phyloP scores from a whole-genome alignment of 2,113 vertebrate genomes.

The Lycaon pictus region DNA sequence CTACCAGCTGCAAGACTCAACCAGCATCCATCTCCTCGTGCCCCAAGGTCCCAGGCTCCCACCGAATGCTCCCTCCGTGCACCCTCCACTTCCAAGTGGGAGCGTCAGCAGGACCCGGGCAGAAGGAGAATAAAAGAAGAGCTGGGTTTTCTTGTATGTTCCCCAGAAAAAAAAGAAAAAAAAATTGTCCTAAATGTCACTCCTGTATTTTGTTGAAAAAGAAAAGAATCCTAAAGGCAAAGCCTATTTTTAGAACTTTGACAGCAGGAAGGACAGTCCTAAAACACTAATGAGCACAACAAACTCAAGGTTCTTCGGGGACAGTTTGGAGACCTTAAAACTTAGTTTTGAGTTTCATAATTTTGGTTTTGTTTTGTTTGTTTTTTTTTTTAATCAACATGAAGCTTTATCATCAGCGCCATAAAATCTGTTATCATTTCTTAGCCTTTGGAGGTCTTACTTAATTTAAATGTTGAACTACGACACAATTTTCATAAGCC shows the following conservation, averaged over 20 bases:
- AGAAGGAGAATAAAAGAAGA: neutral
- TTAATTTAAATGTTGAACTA: slow-evolving; percentile 35
- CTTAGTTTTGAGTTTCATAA: neutral
- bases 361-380: neutral
- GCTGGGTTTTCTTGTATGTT: neutral
- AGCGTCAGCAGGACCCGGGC: neutral
- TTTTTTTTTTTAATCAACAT: neutral
- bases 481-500: neutral
- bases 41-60: neutral
- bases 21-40: accelerated
- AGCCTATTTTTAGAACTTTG: neutral
- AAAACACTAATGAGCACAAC: neutral
- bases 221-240: neutral
- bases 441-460: neutral
- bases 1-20: neutral
- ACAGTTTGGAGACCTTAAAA: neutral
- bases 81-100: neutral
- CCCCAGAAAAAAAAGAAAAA: neutral
- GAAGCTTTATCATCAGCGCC: neutral
- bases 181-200: neutral
- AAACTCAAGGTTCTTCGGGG: neutral
- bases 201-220: neutral
- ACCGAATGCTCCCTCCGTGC: accelerated
- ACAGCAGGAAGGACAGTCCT: neutral
- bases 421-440: slow-evolving; percentile 3